A percentile compares a stretch with the other conserved stretches of the same genome.
These are phyloP conservation scores for Megatriorchis doriae DNA, from an alignment of 2,113 vertebrate genomes.

Conservation along the genomic window DNA sequence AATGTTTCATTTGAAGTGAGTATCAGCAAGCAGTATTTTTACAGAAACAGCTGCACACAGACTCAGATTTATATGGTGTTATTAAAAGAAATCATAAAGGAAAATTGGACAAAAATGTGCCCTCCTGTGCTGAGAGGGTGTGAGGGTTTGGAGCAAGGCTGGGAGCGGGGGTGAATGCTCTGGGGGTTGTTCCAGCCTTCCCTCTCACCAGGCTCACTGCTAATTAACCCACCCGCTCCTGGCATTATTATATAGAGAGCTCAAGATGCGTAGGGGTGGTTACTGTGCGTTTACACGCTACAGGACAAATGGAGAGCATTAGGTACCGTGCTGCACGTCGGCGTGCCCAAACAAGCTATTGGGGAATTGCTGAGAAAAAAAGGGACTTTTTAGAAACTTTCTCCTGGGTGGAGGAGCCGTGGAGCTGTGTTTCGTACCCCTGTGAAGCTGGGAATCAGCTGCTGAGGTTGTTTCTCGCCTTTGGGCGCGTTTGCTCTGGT, in stretches of 20 bases:
- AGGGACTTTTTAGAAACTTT: neutral
- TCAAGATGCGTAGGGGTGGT: neutral
- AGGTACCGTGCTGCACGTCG: fast-evolving
- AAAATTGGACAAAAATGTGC: neutral
- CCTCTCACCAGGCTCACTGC: fast-evolving
- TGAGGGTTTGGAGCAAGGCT: neutral
- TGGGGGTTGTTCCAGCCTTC: neutral
- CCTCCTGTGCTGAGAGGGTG: neutral
- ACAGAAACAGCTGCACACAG: neutral
- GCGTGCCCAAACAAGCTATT: neutral
- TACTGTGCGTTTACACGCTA: neutral
- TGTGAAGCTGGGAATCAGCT: neutral
- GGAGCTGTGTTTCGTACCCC: fast-evolving
- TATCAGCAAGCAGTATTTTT: neutral
- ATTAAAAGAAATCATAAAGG: neutral
- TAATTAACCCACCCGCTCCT: neutral
- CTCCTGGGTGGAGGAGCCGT: neutral
- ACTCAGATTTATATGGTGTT: neutral
- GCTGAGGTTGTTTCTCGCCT: neutral
- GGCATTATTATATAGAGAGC: neutral
- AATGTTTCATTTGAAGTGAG: neutral
- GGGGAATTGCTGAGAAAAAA: neutral
- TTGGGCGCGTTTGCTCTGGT: neutral
- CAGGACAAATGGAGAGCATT: neutral
- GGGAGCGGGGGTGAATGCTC: fast-evolving